A percentile compares a stretch with the other conserved stretches of the same genome.
These are phyloP conservation scores for Lypha dubia DNA, from an alignment of 2,888 invertebrate species.

Conservation along the genomic window DNA sequence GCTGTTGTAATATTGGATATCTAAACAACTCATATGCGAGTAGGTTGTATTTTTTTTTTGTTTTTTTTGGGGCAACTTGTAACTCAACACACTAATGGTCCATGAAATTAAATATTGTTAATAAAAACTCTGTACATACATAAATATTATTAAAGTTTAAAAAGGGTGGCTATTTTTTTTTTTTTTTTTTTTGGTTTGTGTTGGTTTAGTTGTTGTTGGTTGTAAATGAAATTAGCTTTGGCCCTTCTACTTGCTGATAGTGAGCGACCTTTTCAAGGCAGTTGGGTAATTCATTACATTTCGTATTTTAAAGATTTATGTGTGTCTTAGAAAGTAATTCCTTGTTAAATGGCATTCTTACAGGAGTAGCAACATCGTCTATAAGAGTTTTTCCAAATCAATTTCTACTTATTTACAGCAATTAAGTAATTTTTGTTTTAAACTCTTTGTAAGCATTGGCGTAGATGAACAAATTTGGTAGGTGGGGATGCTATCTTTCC, in stretches of 20 bases:
- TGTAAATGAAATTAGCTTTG: slow-evolving; percentile 20
- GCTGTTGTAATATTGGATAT: slow-evolving; percentile 5
- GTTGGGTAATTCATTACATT: slow-evolving; percentile 23
- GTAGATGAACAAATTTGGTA: too few species aligned
- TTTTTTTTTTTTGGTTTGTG: too few species aligned
- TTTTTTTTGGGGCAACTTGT: slow-evolving; percentile 50
- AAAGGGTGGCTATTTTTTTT: slow-evolving; percentile 30
- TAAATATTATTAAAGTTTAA: slow-evolving; percentile 61
- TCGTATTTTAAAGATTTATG: slow-evolving; percentile 5
- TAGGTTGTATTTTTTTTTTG: slow-evolving; percentile 1
- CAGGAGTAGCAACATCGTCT: neutral
- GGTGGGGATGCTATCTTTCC: too few species aligned
- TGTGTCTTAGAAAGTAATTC: neutral
- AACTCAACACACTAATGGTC: slow-evolving; percentile 73
- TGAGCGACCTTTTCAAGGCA: neutral
- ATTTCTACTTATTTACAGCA: slow-evolving; percentile 15
- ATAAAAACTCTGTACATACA: slow-evolving; percentile 60
- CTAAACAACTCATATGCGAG: neutral
- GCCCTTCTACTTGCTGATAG: neutral
- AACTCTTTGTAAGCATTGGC: neutral
- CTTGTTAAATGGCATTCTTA: neutral
- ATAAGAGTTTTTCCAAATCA: slow-evolving; percentile 1
- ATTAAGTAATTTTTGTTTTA: neutral
- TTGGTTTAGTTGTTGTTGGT: slow-evolving; percentile 26
- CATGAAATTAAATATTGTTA: slow-evolving; percentile 74